Base-by-base conservation (phyloP, 2,888 invertebrate genomes). In the Hyposoter didymator region DNA sequence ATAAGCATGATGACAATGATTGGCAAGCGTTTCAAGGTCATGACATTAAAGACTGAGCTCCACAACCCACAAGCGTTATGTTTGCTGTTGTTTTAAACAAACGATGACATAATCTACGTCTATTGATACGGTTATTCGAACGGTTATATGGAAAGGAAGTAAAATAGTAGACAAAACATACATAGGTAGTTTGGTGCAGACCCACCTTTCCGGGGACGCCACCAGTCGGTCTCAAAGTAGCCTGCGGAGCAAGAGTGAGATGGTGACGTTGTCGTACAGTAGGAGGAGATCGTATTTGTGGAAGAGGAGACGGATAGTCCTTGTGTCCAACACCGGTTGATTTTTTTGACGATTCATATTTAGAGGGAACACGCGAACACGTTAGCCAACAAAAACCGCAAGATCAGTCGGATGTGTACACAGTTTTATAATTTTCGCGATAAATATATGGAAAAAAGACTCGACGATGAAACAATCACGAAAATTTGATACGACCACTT, bases 171-270 rank as follows among this genome's bases (percentile, higher is more conserved):
- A 93, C 93, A 93, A 92, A 93, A 93, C 93, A 93, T 93, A 93
- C 93, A 93, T 93, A 93, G 93, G 93, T 93, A 94, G 93, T 93
- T 93, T 93, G 94, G 94, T 94, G 94, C 92, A 94, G 94, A 95
- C 95, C 96, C 97, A 98, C 98, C 98, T 98, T 98, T 98, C 94
- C 98, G 96, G 94, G 98, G 98, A 96, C 98, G 97, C 98, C 98
- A 98, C 98, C 98, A 98, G 96, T 98, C 98, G 92, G 93, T 93
- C 97, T 98, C 98, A 97, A 97, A 98, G 97, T 98, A 98, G 96
- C 98, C 98, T 98, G 97, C 97, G 97, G 97, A 97, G 94, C 93
- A 94, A 94, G 92, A 94, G 93, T 94, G 93, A 94, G 93, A 93
- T 94, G 94, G 93, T 93, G 93, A 92, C 92, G 94, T 91, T 93